Conservation (phyloP, 2,797 vertebrate species). For the Mus minutoides region DNA sequence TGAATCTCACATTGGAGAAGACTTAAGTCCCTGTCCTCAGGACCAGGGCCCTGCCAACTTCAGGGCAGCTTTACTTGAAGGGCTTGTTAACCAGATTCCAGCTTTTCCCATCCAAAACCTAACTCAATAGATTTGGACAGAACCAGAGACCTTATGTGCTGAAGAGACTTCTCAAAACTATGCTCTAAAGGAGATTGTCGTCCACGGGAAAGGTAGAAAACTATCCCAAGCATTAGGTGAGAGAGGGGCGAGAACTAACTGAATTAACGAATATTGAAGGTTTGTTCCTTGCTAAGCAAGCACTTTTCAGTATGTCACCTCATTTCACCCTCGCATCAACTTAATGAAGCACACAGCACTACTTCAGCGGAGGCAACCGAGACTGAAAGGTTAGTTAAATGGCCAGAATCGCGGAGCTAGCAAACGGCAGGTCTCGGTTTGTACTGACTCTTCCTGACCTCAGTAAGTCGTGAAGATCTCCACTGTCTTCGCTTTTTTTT, state of each 20-base stretch:
- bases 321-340: background rate
- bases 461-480: background rate
- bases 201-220: background rate
- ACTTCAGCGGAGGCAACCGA: slow-evolving; percentile 5
- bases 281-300: slow-evolving; percentile 25
- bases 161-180: slow-evolving; percentile 17
- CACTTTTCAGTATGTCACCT: slow-evolving; percentile 45
- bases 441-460: background rate
- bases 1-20: slow-evolving; percentile 32
- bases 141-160: background rate
- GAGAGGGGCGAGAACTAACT: background rate
- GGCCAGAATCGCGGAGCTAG: background rate
- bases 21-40: slow-evolving; percentile 23
- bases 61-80: background rate
- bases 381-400: slow-evolving; percentile 20
- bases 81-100: background rate
- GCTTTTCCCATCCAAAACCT: background rate
- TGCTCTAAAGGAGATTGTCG: background rate
- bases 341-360: slow-evolving; percentile 18
- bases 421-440: slow-evolving; percentile 4
- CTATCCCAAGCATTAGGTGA: background rate
- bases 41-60: slow-evolving; percentile 1
- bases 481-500: background rate
- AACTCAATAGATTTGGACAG: background rate
- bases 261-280: background rate